Evolutionary conservation across 2,888 invertebrate genomes (phyloP), one percentile per base, ranked within the genome.

Genomic region (Idaea dimidiata): DNA sequence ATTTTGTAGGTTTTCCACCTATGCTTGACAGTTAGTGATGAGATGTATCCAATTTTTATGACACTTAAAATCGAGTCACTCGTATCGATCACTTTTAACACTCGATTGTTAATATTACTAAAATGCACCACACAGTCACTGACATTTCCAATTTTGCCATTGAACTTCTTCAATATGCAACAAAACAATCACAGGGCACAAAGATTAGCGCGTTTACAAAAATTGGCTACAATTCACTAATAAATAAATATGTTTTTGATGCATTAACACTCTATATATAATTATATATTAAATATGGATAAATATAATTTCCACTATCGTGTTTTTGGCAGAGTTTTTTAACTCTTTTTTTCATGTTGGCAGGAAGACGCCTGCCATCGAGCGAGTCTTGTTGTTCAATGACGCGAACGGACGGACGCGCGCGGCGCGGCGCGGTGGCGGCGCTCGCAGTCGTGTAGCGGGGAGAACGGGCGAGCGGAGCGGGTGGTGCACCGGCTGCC

Each of bases 351-450:
- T 87, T 91, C 91, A 92, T 92, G 88, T 90, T 91, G 91, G 89
- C 91, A 89, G 90, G 82, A 86, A 84, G 80, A 86, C 91, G 91
- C 84, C 90, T 90, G 89, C 91, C 91, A 89, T 88, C 89, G 87
- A 91, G 87, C 90, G 85, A 89, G 89, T 88, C 91, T 91, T 91
- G 91, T 91, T 91, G 88, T 89, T 91, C 89, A 92, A 92, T 92
- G 91, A 91, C 91, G 91, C 91, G 90, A 83, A 87, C 80, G 90
- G 83, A 87, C 80, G 81, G 78, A 80, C 81, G 81, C 81, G 81
- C 73, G 83, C 82, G 80, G 81, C 82, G 86, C 87, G 89, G 81
- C 81, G 81, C 73, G 83, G 83, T 80, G 81, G 83, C 86, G 88
- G 89, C 84, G 86, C 82, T 89, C 89, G 87, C 88, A 88, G 88